These are phyloP conservation scores for Ctenochaetus hawaiiensis DNA, from an alignment of 2,797 vertebrate genomes.

Conservation along the genomic window DNA sequence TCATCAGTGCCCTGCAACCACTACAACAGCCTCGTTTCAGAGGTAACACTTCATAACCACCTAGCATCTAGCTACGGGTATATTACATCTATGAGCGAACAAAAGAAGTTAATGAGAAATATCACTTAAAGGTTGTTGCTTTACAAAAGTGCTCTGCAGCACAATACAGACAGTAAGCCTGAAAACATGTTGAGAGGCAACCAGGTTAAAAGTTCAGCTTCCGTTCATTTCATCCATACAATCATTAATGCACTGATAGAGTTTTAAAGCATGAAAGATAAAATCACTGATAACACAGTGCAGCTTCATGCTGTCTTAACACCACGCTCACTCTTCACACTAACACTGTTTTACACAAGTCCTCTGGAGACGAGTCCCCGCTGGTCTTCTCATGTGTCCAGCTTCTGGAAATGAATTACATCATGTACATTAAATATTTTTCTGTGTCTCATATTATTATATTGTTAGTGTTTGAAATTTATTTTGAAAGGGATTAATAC, in stretches of 20 bases:
- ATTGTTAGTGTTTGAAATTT: conserved; percentile 15
- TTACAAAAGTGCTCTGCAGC: neutral
- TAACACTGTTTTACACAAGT: conserved; percentile 15
- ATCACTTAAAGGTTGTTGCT: conserved; percentile 6
- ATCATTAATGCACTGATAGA: conserved; percentile 3
- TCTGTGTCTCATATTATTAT: conserved; percentile 3
- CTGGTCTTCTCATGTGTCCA: neutral
- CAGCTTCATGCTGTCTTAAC: conserved; percentile 22
- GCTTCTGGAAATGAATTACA: conserved; percentile 4
- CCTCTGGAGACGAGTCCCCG: neutral
- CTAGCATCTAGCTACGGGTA: neutral
- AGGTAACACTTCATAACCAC: conserved; percentile 30
- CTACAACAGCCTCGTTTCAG: conserved; percentile 12
- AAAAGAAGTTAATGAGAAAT: conserved; percentile 12
- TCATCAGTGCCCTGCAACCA: too few relatives aligned
- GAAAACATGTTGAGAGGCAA: conserved; percentile 8
- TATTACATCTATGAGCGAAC: neutral
- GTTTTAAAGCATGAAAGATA: conserved; percentile 21
- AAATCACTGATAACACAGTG: conserved; percentile 12
- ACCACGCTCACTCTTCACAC: neutral
- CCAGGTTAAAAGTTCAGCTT: conserved; percentile 22
- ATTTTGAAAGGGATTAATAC: neutral
- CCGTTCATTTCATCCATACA: conserved; percentile 7
- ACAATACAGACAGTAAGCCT: conserved; percentile 15
- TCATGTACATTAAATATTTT: neutral